Percentiles rank a stretch among this genome's conserved stretches.
Evolutionary conservation across 2,888 invertebrate genomes (phyloP).

Genomic region (Muscina levida): DNA sequence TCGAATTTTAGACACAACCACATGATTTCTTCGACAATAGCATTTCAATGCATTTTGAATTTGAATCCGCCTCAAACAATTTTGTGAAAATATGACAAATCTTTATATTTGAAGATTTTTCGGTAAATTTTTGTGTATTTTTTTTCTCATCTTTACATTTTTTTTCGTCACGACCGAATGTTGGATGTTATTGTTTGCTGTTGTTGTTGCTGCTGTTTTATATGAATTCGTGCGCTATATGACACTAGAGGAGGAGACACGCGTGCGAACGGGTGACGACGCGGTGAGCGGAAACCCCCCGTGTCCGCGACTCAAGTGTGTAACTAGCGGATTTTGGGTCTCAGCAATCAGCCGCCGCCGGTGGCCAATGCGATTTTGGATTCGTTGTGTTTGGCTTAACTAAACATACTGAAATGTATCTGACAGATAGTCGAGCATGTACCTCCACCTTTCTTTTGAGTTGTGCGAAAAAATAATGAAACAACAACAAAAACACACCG

Average conservation of each 20-base stretch:
- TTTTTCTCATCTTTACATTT: constrained; percentile 9
- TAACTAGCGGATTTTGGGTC: neutral
- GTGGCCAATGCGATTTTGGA: constrained; percentile 11
- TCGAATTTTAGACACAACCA: constrained; percentile 48
- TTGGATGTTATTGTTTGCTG: constrained; percentile 23
- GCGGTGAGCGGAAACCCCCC: neutral
- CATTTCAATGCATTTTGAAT: constrained; percentile 39
- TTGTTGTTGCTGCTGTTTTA: no score
- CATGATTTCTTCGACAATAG: constrained; percentile 15
- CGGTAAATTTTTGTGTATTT: constrained; percentile 16
- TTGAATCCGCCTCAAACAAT: no score
- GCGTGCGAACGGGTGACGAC: constrained; percentile 39
- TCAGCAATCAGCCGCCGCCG: constrained; percentile 17
- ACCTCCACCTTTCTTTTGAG: constrained; percentile 56
- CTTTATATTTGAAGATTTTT: constrained; percentile 36
- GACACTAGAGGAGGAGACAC: constrained; percentile 26
- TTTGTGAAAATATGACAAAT: constrained; percentile 27
- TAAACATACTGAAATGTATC: constrained; percentile 60
- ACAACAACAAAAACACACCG: constrained; percentile 8
- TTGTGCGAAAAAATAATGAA: constrained; percentile 31
- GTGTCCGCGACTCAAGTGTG: neutral
- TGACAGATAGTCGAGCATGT: constrained; percentile 63
- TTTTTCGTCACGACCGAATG: constrained; percentile 30
- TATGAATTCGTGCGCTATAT: no score
- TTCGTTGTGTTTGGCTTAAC: constrained; percentile 60